Evolutionary conservation across 2,888 invertebrate species (phyloP), one percentile per base, ranked within the genome.

Genomic region (Callimorpha dominula): DNA sequence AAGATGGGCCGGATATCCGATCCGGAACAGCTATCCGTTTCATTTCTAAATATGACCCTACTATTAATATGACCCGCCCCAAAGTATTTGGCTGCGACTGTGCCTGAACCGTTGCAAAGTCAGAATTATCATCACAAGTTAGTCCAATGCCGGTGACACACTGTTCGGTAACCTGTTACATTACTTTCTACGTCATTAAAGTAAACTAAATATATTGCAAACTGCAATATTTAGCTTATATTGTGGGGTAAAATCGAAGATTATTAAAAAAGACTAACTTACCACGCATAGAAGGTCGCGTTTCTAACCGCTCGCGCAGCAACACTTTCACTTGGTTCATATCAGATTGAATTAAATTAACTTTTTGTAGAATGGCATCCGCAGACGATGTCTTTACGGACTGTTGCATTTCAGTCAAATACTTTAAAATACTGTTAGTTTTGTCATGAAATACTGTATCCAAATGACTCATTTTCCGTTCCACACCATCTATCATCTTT

Each of bases 401-500:
- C 65, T 88, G 85, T 15, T 91, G 78, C 67, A 94, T 87, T 78
- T 95, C 94, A 2, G 89, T 77, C 2, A 94, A 78, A 79, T 93
- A 92, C 78, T 94, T 94, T 17, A 92, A 75, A 15, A 94, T 92
- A 46, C 82, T 91, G 67, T 90, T 91, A 0, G 90, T 86, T 76
- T 88, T 88, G 65, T 94, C 94, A 66, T 93, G 90, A 66, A 93
- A 88, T 4, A 86, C 87, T 0, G 87, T 82, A 70, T 94, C 92
- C 64, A 95, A 81, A 73, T 92, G 92, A 60, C 83, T 88, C 14
- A 95, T 63, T 77, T 93, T 94, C 8, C 81, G 85, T 69, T 94
- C 92, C n/a, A 95, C 89, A 0, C 85, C 82, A 78, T 93, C 93
- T 50, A 95, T 89, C 88, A 92, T 88, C 77, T 91, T 92, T 52